Evolutionary conservation across 2,888 invertebrate genomes (phyloP), one percentile per base, ranked within the genome.

Genomic region (Ischnura elegans): DNA sequence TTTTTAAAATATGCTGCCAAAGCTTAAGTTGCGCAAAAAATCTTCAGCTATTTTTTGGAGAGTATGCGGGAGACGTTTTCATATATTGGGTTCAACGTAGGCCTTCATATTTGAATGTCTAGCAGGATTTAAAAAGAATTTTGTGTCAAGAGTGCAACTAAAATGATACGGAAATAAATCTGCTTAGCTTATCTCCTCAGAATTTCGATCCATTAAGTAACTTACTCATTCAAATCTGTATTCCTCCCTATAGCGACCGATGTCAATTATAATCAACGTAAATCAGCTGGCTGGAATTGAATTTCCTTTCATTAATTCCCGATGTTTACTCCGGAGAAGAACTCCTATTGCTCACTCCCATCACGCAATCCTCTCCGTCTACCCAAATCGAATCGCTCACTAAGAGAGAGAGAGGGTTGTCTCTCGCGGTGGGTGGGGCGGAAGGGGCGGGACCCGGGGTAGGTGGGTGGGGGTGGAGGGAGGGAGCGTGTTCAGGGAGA

Each of bases 311-410:
- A 90, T 43, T 90, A 61, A 55, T 87, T 87, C 55, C 55, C 55
- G 42, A 55, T 90, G 90, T 90, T 90, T 90, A 90, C 90, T 90
- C 61, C 43, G 25, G 19, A n/a, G 90, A 43, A n/a, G 90, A n/a
- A 66, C 61, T 42, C 43, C 87, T 61, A 66, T 90, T 90, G 90
- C n/a, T 43, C 90, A 66, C 90, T 90, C 90, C n/a, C 61, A 90
- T 90, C 90, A 90, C 90, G 90, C 90, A 90, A 66, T 55, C 55
- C 51, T 55, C 76, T 6, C 25, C 16, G 10, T 25, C n/a, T 29
- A 13, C 43, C 61, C 90, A 43, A 61, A 90, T 90, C 90, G 76
- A 76, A 76, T 76, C 76, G 76, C 36, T 76, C 76, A 76, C 76
- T 36, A 76, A 76, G 76, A 36, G 13, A 16, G 6, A 47, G 76